Conservation (phyloP, 2,888 invertebrate species). For the Cephus runcator region DNA sequence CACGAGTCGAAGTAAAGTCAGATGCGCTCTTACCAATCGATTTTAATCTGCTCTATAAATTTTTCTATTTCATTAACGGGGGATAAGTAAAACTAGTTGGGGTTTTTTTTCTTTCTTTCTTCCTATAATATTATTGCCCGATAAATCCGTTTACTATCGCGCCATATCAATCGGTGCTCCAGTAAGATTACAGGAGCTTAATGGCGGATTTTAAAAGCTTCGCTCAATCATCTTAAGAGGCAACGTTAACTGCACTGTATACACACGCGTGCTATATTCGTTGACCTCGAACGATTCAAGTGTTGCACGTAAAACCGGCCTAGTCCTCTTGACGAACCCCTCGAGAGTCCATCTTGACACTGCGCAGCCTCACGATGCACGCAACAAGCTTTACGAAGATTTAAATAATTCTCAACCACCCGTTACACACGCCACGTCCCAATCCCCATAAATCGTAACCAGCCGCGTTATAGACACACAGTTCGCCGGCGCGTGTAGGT, state of each 20-base stretch:
- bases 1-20: not conserved
- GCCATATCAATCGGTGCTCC: not conserved
- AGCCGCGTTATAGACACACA: not conserved
- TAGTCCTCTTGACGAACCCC: not conserved
- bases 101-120: not conserved
- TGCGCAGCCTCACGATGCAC: not conserved
- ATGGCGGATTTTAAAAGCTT: not conserved
- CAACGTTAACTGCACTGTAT: not conserved
- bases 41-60: not conserved
- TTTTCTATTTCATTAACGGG: not conserved
- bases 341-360: not conserved
- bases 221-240: not conserved
- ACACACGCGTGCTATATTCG: not conserved
- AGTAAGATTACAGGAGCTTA: not conserved
- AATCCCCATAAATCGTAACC: not conserved
- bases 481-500: not conserved
- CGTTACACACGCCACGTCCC: not conserved
- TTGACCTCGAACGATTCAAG: not conserved
- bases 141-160: not conserved
- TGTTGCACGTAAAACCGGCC: not conserved
- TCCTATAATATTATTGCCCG: too few relatives aligned
- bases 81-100: not conserved
- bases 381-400: not conserved
- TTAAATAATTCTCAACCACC: not conserved
- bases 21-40: not conserved